A percentile compares a stretch with the other conserved stretches of the same genome.
Evolutionary conservation across 2,797 vertebrate species (phyloP).

Genomic region (Tenualosa ilisha): DNA sequence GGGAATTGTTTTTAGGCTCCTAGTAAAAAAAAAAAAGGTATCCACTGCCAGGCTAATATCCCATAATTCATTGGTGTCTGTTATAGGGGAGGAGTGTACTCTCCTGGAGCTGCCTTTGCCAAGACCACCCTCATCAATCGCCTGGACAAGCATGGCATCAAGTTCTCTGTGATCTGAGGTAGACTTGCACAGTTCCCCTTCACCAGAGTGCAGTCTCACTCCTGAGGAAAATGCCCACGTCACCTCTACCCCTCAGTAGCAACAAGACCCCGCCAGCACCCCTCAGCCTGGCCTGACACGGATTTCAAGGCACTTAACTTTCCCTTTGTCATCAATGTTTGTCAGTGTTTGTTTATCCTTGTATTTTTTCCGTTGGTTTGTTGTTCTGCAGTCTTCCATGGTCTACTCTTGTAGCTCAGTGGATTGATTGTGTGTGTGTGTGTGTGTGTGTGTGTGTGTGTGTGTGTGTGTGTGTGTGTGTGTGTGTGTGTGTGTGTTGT

Average conservation of each 20-base stretch:
- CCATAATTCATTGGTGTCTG: neutral
- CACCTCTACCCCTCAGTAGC: neutral
- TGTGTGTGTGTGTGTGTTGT: too few relatives aligned
- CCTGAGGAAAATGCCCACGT: neutral
- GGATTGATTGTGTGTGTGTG: neutral
- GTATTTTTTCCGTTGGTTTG: neutral
- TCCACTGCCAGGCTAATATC: neutral
- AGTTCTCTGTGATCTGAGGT: conserved; percentile 86
- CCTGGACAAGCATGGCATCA: conserved; percentile 86
- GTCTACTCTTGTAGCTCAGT: neutral
- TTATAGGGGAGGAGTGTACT: conserved; percentile 90
- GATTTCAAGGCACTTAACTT: conserved; percentile 5
- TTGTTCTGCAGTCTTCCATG: neutral
- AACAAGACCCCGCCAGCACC: neutral
- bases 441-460: too few relatives aligned
- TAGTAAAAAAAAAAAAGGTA: neutral
- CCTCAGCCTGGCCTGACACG: neutral
- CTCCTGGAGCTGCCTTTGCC: conserved; percentile 88
- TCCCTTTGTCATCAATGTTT: neutral
- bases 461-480: neutral
- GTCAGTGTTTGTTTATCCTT: neutral
- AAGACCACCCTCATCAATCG: conserved; percentile 89
- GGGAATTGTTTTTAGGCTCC: neutral
- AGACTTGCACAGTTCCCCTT: neutral
- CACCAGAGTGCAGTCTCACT: neutral